These are phyloP conservation scores for Indri indri DNA, from an alignment of 2,113 vertebrate species.

Conservation along the genomic window DNA sequence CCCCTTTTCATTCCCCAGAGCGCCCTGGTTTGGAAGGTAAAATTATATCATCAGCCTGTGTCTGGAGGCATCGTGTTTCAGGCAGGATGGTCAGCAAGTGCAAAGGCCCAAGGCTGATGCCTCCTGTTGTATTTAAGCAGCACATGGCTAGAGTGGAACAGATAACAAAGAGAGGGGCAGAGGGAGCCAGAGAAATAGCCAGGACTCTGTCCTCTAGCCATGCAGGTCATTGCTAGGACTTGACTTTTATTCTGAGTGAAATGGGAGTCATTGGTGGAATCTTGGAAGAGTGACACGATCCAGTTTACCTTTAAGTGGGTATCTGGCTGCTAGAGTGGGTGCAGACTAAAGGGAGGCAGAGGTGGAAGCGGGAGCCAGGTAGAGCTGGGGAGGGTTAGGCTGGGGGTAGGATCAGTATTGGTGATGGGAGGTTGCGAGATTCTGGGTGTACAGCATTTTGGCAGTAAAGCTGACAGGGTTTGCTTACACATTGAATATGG, in stretches of 20 bases:
- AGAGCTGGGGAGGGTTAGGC: not conserved
- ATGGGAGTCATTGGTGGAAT: not conserved
- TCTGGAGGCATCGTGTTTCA: not conserved
- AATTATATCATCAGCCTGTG: not conserved
- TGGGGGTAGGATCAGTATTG: no score
- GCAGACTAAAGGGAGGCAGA: not conserved
- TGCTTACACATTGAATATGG: not conserved
- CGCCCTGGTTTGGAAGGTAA: not conserved
- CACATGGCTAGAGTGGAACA: no score
- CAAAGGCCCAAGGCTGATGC: not conserved
- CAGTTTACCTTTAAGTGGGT: not conserved
- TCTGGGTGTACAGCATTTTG: not conserved
- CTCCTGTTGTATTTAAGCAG: not conserved
- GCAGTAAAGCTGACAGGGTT: not conserved
- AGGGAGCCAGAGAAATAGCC: not conserved
- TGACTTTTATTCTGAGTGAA: not conserved
- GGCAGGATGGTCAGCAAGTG: not conserved
- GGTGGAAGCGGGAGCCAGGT: not conserved
- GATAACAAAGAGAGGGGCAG: not conserved
- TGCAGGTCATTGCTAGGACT: not conserved
- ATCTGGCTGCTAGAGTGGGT: not conserved
- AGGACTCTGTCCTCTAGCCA: no score
- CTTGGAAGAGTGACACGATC: not conserved
- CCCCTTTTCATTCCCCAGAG: not conserved
- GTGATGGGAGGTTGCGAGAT: not conserved